phyloP scores from a whole-genome alignment of 2,113 vertebrate species.

The Oncorhynchus gorbuscha region DNA sequence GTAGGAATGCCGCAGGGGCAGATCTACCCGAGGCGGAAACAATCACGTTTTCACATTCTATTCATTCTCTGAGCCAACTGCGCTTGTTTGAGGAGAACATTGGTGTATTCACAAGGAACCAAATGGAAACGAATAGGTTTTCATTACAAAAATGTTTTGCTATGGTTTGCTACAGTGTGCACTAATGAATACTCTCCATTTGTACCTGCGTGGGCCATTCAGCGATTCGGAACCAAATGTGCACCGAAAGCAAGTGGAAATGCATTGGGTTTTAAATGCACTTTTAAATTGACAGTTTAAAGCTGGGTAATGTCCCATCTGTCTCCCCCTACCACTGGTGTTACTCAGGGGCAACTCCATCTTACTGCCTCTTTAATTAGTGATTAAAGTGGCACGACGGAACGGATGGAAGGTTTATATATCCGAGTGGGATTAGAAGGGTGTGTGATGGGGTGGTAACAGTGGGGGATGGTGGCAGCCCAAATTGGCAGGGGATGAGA shows the following conservation, averaged over 20 bases:
- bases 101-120: not conserved
- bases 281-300: not conserved
- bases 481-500: not conserved
- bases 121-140: not conserved
- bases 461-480: not conserved
- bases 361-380: not conserved
- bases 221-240: not conserved
- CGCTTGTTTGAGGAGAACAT: not conserved
- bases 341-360: not conserved
- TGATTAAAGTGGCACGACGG: not conserved
- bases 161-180: too few species aligned
- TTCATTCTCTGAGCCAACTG: not conserved
- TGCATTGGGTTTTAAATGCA: not conserved
- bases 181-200: too few species aligned
- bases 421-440: not conserved
- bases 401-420: not conserved
- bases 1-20: slow-evolving; percentile 24
- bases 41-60: not conserved
- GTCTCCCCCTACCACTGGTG: not conserved
- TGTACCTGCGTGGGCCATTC: not conserved
- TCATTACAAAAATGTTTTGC: too few species aligned
- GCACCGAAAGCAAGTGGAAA: not conserved
- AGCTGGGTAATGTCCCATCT: not conserved
- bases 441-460: not conserved
- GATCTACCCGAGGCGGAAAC: not conserved